Conservation (phyloP, 2,113 vertebrate genomes). For the Ginglymostoma cirratum region DNA sequence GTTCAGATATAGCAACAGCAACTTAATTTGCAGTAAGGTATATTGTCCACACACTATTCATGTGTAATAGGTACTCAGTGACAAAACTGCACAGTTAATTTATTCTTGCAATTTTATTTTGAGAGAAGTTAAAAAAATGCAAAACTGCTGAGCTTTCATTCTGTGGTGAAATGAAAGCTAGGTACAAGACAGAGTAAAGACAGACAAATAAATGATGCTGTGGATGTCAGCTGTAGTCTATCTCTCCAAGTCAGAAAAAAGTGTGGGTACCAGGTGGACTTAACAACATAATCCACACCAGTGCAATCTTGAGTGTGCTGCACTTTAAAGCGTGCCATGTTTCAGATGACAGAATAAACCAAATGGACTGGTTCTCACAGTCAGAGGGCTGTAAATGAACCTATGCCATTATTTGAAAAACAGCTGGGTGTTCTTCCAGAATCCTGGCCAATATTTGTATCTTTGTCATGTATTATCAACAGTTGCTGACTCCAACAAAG, state of each 20-base stretch:
- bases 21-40: not conserved
- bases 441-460: not conserved
- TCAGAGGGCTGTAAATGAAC: not conserved
- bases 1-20: not conserved
- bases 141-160: not conserved
- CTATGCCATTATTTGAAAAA: not conserved
- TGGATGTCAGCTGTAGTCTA: not conserved
- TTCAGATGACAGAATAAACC: not conserved
- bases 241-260: not conserved
- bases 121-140: not conserved
- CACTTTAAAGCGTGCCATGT: not conserved
- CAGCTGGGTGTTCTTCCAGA: not conserved
- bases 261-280: not conserved
- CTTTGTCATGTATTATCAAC: not conserved
- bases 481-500: not conserved
- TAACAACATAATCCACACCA: not conserved
- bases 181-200: not conserved
- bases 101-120: not conserved
- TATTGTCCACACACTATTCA: not conserved
- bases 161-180: not conserved
- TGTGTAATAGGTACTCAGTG: not conserved
- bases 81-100: no score
- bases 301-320: not conserved
- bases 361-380: not conserved
- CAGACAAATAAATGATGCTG: not conserved